Base-by-base conservation (phyloP, 2,888 invertebrate genomes). In the Stegana nigrithorax region DNA sequence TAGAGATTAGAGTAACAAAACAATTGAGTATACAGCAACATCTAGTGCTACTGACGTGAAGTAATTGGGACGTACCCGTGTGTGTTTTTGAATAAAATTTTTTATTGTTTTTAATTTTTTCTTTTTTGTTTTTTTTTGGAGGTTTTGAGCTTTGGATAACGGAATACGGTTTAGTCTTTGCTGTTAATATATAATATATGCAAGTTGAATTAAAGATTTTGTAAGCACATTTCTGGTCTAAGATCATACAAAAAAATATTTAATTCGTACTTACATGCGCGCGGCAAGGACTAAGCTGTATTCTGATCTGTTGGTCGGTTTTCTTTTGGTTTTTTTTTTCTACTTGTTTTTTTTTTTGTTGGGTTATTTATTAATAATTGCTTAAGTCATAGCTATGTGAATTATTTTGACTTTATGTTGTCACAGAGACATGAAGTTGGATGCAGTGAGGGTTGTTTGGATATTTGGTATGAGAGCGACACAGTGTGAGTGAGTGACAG, bases 81-180 rank as follows among this genome's bases (percentile, higher is more conserved):
- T 63, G 57, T 44, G 50, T 17, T 55, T 12, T 17, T 23, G 14
- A 60, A 66, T 64, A 63, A 64, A 68, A 64, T 58, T 60, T 64
- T 66, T 60, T 10, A 27, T 60, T 25, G 14, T 36, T 25, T 45
- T 17, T 17, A 14, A 29, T 25, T 39, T 56, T 36, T 53, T 14
- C 14, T 59, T 36, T 59, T 39, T 44, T 23, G 42, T 25, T 57
- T 17, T 42, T 42, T 53, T 53, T 53, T 12, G 7, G 32, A 27
- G 39, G 47, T 47, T 32, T 42, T 21, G 39, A 32, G 32, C 23
- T 51, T 51, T 10, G 8, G 17, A 27, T 58, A 73, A 78, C 82
- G 73, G 83, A 84, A 84, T 84, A 84, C 85, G 81, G 83, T 84
- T 84, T 83, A 83, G 83, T 74, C 85, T 81, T 84, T 83, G 83